Base-by-base conservation (phyloP, 2,113 vertebrate genomes). In the Asarcornis scutulata region DNA sequence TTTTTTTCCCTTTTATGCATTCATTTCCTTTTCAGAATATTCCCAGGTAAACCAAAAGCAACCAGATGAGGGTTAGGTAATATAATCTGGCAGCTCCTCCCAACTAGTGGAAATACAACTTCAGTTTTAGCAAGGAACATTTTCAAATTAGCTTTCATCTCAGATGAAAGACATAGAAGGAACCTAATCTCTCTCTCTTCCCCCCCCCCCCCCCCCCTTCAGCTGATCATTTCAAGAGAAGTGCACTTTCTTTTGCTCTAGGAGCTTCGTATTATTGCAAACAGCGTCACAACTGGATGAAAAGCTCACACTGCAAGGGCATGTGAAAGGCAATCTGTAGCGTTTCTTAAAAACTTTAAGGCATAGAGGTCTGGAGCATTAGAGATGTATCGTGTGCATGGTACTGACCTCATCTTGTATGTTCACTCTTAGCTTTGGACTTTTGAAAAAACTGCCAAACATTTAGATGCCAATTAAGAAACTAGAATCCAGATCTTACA, bases 401-500 rank as follows among this genome's bases (percentile, higher is more conserved):
- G 56, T 22, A 78, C 34, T 25, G 5, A 71, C 83, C 74, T 83
- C 13, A 9, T 67, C 42, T 16, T 22, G 11, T 55, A 40, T 13
- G 32, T 31, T 92, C 17, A 68, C 72, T 78, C 75, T 96, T 62
- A 77, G 82, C 86, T 92, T 81, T 21, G 34, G 80, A 86, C 90
- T 97, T 97, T 97, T 95, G 91, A 89, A 59, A 10, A 81, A 62
- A 56, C 69, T 93, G 71, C 86, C 73, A 96, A 97, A 95, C 62
- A 76, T 74, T 89, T 66, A 95, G 83, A 94, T 95, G 93, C 74
- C 93, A 97, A 91, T 98, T 97, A 97, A 89, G 93, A 96, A 97
- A 97, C 83, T 52, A 89, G 94, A 97, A 98, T 96, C 93, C 91
- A 96, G 83, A 91, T 84, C 91, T 97, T 96, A 91, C 63, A 93